Base-by-base conservation (phyloP, 2,113 vertebrate species). In the Lichenostomus cassidix region DNA sequence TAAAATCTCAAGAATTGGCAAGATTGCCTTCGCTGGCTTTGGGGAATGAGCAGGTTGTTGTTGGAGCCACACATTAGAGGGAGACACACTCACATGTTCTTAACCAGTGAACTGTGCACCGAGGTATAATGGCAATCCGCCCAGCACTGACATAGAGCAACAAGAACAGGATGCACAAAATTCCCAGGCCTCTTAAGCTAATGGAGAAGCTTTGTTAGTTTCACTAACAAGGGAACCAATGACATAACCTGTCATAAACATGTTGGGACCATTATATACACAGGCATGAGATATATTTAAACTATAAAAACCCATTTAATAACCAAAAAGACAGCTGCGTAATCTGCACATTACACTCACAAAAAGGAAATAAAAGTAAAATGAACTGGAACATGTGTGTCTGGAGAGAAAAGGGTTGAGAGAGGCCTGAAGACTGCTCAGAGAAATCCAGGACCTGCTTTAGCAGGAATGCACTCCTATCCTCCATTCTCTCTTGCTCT, bases 161-260 rank as follows among this genome's bases (percentile, higher is more conserved):
- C 82, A 81, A 96, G 95, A 97, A 96, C 94, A 96, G 96, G 93
- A 96, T 95, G 92, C 94, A 90, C 94, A 93, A 93, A 96, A 95
- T 96, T 97, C 92, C 93, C 95, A 96, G 90, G 92, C 94, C 92
- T 95, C 95, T 95, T 90, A 92, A 88, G 62, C 78, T 92, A 90
- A 92, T 60, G 93, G 90, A 76, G 93, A 95, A 95, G 70, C 63
- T 94, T 92, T 96, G 84, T 70, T 95, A 92, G 84, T 71, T 83
- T 70, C 83, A 78, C 94, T 96, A 92, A 90, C 68, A 92, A 90
- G 90, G 79, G 73, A 96, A 97, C 60, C 90, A 96, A 75, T 96
- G 94, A 96, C 94, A 96, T 94, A 97, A 95, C 87, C 76, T 92
- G 92, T 92, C 94, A 94, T 93, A 95, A 96, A 95, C 69, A 87